These are phyloP conservation scores for Drosophila nannoptera DNA, from an alignment of 1,140 invertebrate genomes.

Conservation along the genomic window DNA sequence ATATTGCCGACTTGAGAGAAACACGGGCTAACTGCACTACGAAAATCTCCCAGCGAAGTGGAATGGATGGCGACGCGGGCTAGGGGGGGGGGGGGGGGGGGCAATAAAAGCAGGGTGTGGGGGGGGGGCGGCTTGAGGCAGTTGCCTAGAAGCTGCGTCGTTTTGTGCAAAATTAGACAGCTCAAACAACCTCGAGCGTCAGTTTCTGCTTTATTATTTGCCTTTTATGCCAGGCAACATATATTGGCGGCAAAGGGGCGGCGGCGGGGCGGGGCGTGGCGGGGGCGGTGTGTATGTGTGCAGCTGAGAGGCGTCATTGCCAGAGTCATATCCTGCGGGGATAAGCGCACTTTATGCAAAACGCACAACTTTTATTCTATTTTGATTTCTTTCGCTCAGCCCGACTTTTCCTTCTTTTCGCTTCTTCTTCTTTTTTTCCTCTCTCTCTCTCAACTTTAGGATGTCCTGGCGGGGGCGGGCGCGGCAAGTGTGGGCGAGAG, in stretches of 20 bases:
- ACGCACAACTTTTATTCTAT: slow-evolving; percentile 68
- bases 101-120: background rate
- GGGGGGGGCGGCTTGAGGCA: background rate
- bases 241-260: background rate
- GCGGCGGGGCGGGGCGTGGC: background rate
- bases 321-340: slow-evolving; percentile 74
- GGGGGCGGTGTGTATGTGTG: background rate
- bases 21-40: background rate
- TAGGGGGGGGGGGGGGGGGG: too few species aligned
- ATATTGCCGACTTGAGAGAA: slow-evolving; percentile 46
- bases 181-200: slow-evolving; percentile 46
- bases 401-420: slow-evolving; percentile 14
- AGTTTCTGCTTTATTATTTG: slow-evolving; percentile 7
- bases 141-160: slow-evolving; percentile 41
- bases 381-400: slow-evolving; percentile 39
- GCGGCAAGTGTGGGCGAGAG: background rate
- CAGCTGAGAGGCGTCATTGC: slow-evolving; percentile 57
- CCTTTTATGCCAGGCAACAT: too few species aligned
- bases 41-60: too few species aligned
- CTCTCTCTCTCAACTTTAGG: background rate
- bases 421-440: background rate
- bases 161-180: slow-evolving; percentile 72
- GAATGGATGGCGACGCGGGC: too few species aligned
- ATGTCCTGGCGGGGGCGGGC: too few species aligned
- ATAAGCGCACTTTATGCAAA: slow-evolving; percentile 76